Conservation (phyloP, 2,888 invertebrate species). For the Pristionchus fissidentatus region DNA sequence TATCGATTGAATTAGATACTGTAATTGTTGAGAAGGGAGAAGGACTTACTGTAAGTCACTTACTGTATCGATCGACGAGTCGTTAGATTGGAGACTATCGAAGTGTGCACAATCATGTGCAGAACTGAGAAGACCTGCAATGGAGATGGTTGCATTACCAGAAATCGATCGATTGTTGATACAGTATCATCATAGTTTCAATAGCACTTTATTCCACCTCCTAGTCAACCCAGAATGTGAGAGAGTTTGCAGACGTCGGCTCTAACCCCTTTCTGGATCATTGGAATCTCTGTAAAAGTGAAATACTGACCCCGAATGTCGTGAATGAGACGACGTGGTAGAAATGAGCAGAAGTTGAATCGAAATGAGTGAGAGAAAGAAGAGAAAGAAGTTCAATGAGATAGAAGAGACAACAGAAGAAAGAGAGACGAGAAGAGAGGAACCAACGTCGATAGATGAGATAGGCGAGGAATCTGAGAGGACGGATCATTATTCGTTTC, state of each 20-base stretch:
- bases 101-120: constrained; percentile 43
- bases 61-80: constrained; percentile 11
- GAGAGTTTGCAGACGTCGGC: no score
- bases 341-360: constrained; percentile 44
- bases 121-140: constrained; percentile 42
- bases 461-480: constrained; percentile 36
- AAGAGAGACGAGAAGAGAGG: neutral
- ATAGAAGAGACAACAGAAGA: neutral
- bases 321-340: constrained; percentile 48
- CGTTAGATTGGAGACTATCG: neutral
- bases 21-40: no score
- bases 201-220: no score
- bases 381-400: constrained; percentile 38
- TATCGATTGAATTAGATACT: constrained; percentile 5
- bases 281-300: neutral
- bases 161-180: neutral
- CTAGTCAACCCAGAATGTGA: no score
- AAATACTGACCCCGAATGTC: constrained; percentile 46
- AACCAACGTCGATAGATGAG: constrained; percentile 41
- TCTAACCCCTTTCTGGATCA: no score
- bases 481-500: neutral
- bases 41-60: no score
- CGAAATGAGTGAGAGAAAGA: constrained; percentile 45
- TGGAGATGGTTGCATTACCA: neutral
- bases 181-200: no score